Conservation (phyloP, 2,113 vertebrate genomes). For the Microcebus ravelobensis region DNA sequence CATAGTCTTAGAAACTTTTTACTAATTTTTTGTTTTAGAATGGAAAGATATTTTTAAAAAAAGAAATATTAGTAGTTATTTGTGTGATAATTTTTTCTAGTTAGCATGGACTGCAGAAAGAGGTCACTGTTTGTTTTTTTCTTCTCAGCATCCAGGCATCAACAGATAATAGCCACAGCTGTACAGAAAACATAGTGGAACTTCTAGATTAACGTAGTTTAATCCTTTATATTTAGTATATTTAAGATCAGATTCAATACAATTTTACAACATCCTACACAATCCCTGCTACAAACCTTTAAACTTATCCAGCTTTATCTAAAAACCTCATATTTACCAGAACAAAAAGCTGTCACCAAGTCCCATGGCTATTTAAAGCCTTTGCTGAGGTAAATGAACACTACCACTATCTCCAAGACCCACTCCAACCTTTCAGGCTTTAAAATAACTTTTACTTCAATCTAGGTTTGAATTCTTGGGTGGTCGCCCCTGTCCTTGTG, state of each 20-base stretch:
- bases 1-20: neutral
- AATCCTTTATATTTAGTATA: slow-evolving; percentile 2
- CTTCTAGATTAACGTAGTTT: neutral
- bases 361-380: neutral
- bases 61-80: neutral
- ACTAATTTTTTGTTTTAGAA: neutral
- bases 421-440: neutral
- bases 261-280: neutral
- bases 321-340: neutral
- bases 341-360: neutral
- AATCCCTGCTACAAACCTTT: neutral
- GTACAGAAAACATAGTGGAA: neutral
- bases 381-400: neutral
- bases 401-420: neutral
- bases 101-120: neutral
- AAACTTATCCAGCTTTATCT: neutral
- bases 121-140: neutral
- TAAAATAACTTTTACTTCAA: neutral
- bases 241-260: neutral
- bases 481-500: neutral
- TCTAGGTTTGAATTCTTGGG: neutral
- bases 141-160: neutral
- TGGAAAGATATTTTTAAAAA: neutral
- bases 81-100: neutral
- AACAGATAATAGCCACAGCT: neutral